These are phyloP conservation scores for Nyctalus aviator DNA, from an alignment of 2,797 vertebrate genomes.

Conservation along the genomic window DNA sequence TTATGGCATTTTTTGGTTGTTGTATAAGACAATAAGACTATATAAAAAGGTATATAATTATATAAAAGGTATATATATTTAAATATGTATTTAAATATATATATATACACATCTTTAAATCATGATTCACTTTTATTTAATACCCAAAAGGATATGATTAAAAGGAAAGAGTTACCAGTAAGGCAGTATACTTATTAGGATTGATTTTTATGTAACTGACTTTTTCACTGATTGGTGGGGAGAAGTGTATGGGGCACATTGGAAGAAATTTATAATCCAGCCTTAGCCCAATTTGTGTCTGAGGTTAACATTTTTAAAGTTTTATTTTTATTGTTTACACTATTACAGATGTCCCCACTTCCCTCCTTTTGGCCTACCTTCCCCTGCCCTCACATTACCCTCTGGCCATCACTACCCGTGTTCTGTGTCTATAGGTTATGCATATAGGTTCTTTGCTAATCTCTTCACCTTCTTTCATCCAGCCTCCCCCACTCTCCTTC, in stretches of 20 bases:
- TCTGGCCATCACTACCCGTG: not conserved
- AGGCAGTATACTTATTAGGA: not conserved
- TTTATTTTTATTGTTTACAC: not conserved
- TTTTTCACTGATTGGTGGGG: not conserved
- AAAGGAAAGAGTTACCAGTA: not conserved
- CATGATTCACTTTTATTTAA: not conserved
- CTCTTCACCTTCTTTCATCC: not conserved
- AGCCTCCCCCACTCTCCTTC: not conserved
- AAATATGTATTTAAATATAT: no score
- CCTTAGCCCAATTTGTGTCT: not conserved
- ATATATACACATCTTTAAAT: no score
- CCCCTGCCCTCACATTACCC: not conserved
- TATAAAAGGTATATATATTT: not conserved
- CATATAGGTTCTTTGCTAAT: not conserved
- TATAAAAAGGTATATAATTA: not conserved
- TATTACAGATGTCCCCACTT: not conserved
- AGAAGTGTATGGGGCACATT: not conserved
- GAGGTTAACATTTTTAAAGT: not conserved
- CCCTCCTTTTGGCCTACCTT: not conserved
- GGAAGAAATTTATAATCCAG: not conserved
- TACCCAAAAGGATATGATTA: not conserved
- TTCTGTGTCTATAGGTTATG: not conserved
- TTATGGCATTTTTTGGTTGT: not conserved
- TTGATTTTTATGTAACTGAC: not conserved
- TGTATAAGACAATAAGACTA: not conserved